phyloP scores from a whole-genome alignment of 2,888 invertebrate species.

The Syrista parreyssii region DNA sequence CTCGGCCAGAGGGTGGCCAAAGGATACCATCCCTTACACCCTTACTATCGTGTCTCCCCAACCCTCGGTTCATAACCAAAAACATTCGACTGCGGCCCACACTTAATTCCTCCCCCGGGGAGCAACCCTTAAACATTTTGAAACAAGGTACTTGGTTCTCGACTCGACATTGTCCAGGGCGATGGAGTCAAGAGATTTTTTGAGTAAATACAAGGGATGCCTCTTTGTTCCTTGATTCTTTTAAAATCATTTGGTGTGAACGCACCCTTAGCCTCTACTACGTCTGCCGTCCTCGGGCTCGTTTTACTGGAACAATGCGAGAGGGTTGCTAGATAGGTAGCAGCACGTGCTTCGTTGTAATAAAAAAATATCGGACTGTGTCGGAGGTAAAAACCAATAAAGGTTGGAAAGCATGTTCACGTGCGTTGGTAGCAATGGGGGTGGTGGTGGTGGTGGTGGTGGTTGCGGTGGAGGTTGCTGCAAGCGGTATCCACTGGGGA shows the following conservation, averaged over 20 bases:
- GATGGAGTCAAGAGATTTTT: background rate
- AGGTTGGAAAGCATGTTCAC: conserved; percentile 51
- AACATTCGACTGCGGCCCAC: background rate
- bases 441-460: conserved; percentile 52
- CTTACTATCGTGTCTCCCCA: background rate
- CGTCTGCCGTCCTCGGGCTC: background rate
- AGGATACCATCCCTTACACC: background rate
- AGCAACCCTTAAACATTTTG: background rate
- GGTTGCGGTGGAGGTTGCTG: conserved; percentile 53
- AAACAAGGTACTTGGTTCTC: background rate
- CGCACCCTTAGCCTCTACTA: background rate
- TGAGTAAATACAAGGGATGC: background rate
- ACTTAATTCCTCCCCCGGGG: background rate
- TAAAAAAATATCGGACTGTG: conserved; percentile 58
- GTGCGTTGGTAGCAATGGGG: conserved; percentile 53
- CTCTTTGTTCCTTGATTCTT: background rate
- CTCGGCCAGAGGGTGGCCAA: conserved; percentile 45
- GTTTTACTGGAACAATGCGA: conserved; percentile 44
- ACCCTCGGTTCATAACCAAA: background rate
- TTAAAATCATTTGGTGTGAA: background rate
- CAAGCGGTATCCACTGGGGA: conserved; percentile 19
- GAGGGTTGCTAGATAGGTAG: conserved; percentile 24
- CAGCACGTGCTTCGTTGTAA: conserved; percentile 42
- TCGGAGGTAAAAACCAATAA: conserved; percentile 62
- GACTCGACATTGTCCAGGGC: background rate